Percentiles rank a stretch among this genome's conserved stretches.
Evolutionary conservation across 2,113 vertebrate genomes (phyloP).

Genomic region (Dicentrarchus labrax): DNA sequence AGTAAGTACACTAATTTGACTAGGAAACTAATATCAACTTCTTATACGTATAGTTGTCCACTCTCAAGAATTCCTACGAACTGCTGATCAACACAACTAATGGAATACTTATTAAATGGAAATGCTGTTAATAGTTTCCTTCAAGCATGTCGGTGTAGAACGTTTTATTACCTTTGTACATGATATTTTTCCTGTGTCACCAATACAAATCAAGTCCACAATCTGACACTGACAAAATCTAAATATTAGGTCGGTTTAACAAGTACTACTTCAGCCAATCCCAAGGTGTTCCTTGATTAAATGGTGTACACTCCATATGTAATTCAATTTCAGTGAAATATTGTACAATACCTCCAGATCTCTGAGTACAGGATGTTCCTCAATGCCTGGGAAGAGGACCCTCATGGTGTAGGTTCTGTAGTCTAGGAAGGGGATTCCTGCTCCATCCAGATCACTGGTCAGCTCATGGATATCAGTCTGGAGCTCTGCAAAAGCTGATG

Average conservation of each 20-base stretch:
- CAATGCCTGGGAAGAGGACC: conserved; percentile 97
- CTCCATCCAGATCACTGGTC: conserved; percentile 96
- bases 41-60: background rate
- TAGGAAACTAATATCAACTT: conserved; percentile 25
- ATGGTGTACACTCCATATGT: background rate
- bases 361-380: conserved; percentile 96
- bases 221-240: background rate
- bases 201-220: background rate
- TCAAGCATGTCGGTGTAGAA: too few species aligned
- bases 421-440: conserved; percentile 96
- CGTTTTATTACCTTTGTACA: too few species aligned
- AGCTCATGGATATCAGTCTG: conserved; percentile 98
- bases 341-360: conserved; percentile 90
- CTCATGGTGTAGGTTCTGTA: conserved; percentile 98
- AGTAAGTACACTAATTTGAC: background rate
- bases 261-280: background rate
- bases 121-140: too few species aligned
- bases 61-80: background rate
- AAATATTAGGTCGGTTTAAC: conserved; percentile 6
- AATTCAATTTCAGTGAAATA: background rate
- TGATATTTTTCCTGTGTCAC: background rate
- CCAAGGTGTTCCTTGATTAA: background rate
- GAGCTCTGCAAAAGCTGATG: conserved; percentile 94
- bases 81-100: background rate
- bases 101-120: too few species aligned